Base-by-base conservation (phyloP, 2,888 invertebrate genomes). In the Ophioninae sp. region DNA sequence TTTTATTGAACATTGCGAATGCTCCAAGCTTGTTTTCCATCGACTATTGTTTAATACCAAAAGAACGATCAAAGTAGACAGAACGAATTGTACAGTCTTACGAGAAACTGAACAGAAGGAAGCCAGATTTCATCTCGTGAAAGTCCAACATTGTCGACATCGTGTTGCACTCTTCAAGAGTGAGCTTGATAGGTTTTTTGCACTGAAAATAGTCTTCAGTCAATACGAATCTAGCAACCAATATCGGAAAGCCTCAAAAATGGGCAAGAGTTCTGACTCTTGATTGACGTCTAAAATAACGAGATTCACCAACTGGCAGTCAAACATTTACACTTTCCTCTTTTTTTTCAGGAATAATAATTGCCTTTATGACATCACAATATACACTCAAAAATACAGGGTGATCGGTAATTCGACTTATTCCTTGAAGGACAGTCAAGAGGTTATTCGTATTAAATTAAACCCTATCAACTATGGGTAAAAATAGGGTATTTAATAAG, bases 291-390 rank as follows among this genome's bases (percentile, higher is more conserved):
- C 61, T 61, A 63, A 77, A 73, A 67, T 80, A 80, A 80, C 68
- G 73, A 83, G 76, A 77, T 83, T 83, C 76, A 67, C 56, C 76
- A 83, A 64, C 67, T 58, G 68, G 67, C 56, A 72, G 68, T 44
- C 63, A 58, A 44, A 1, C 63, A 37, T 51, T 64, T 69, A 5
- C 17, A 22, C 10, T 20, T 41, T 8, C 13, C 65, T 56, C 65
- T 41, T 64, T 65, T 69, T 73, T 69, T 22, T 20, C 8, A n/a
- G 56, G 17, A 22, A 41, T 6, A 20, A 20, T 20, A 22, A 41
- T 72, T 61, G 41, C 41, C 30, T 41, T 7, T 37, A 6, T n/a
- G 56, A 69, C 37, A 51, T 51, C 51, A 37, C n/a, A 23, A 22
- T 51, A 56, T n/a, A n/a, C n/a, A n/a, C n/a, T n/a, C n/a, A n/a